These are phyloP conservation scores for Drosophila aldrichi DNA, from an alignment of 2,888 invertebrate genomes.

Conservation along the genomic window DNA sequence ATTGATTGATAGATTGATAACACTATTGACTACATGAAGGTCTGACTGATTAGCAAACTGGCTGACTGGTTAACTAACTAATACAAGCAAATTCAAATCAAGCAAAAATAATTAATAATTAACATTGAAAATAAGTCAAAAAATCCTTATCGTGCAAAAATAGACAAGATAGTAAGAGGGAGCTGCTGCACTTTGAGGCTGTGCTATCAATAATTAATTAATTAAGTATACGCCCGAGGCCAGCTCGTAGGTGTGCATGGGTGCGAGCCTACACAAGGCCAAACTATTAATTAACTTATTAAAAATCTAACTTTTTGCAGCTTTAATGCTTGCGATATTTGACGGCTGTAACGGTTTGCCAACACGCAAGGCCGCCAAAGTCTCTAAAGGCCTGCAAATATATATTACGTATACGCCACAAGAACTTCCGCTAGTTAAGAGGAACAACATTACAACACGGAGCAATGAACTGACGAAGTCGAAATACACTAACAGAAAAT, in stretches of 20 bases:
- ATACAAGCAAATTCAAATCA: not conserved
- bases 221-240: conserved; percentile 9
- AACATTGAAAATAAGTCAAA: too few species aligned
- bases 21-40: too few species aligned
- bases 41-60: too few species aligned
- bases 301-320: conserved; percentile 42
- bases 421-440: conserved; percentile 67
- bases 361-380: conserved; percentile 67
- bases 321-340: conserved; percentile 49
- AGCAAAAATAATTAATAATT: not conserved
- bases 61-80: not conserved
- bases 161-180: not conserved
- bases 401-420: conserved; percentile 76
- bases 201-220: conserved; percentile 21
- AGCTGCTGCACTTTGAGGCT: conserved; percentile 6
- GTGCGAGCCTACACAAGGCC: conserved; percentile 5
- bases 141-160: not conserved
- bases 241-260: conserved; percentile 3
- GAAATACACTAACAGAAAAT: not conserved
- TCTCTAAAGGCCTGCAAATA: conserved; percentile 40
- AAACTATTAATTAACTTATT: conserved; percentile 59
- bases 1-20: not conserved
- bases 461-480: not conserved
- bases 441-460: not conserved
- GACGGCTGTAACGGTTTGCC: conserved; percentile 52